These are phyloP conservation scores for Polyploca ridens DNA, from an alignment of 2,888 invertebrate species.

Conservation along the genomic window DNA sequence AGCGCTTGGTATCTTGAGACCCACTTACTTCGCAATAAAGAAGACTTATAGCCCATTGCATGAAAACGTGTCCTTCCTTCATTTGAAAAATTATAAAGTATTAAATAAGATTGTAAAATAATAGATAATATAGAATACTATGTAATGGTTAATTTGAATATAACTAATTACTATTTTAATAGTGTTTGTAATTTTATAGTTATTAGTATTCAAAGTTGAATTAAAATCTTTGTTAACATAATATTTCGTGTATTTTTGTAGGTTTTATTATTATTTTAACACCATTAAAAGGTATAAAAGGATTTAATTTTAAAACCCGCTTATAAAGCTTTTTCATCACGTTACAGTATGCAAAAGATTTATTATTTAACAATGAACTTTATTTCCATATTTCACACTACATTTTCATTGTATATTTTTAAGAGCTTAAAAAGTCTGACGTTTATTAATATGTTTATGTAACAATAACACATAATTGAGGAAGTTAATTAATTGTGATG, in stretches of 20 bases:
- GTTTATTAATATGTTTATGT: background rate
- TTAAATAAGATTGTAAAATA: background rate
- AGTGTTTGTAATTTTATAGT: no score
- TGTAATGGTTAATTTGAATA: no score
- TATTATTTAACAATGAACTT: background rate
- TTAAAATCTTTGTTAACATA: no score
- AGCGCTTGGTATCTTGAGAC: slow-evolving; percentile 8
- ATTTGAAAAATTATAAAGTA: background rate
- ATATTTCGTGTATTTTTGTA: no score
- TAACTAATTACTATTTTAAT: no score
- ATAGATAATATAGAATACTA: no score
- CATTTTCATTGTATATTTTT: background rate
- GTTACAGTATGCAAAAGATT: background rate
- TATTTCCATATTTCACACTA: background rate
- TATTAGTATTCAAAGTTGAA: background rate
- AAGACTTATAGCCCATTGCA: slow-evolving; percentile 2
- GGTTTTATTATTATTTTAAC: no score
- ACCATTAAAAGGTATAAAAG: background rate
- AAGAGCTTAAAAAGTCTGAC: background rate
- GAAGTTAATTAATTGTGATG: no score
- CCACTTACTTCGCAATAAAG: slow-evolving; percentile 5
- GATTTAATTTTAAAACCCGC: background rate
- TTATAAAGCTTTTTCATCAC: background rate
- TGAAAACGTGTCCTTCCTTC: background rate
- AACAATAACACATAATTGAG: background rate